A percentile compares a stretch with the other conserved stretches of the same genome.
Evolutionary conservation across 1,140 invertebrate genomes (phyloP).

Genomic region (Bombus pyrosoma): DNA sequence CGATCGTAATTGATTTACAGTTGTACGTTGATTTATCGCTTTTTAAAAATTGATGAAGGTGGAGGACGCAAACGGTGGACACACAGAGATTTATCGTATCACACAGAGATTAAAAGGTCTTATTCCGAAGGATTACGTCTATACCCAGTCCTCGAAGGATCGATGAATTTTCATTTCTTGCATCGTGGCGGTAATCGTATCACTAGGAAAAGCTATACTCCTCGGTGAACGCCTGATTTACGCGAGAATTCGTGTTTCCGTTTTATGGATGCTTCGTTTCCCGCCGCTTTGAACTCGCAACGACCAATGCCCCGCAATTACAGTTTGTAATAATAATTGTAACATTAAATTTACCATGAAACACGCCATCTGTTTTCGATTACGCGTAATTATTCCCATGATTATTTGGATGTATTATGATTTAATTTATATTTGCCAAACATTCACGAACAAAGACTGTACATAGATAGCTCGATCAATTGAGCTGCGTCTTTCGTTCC

Average conservation of each 20-base stretch:
- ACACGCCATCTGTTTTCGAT: conserved; percentile 20
- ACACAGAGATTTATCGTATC: not conserved
- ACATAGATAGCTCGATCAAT: not conserved
- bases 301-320: not conserved
- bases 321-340: not conserved
- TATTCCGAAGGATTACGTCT: too few species aligned
- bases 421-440: not conserved
- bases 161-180: not conserved
- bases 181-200: not conserved
- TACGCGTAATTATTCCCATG: not conserved
- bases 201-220: not conserved
- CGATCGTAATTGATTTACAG: not conserved
- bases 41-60: not conserved
- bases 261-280: not conserved
- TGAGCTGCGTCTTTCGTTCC: not conserved
- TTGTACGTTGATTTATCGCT: not conserved
- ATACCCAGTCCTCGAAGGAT: not conserved
- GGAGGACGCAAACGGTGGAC: not conserved
- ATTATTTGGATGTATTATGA: conserved; percentile 1
- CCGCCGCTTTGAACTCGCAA: not conserved
- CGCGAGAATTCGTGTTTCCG: not conserved
- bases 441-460: not conserved
- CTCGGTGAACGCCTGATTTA: not conserved
- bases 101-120: not conserved
- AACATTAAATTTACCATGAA: not conserved